Conservation (phyloP, 2,888 invertebrate species). For the Folsomia candida region DNA sequence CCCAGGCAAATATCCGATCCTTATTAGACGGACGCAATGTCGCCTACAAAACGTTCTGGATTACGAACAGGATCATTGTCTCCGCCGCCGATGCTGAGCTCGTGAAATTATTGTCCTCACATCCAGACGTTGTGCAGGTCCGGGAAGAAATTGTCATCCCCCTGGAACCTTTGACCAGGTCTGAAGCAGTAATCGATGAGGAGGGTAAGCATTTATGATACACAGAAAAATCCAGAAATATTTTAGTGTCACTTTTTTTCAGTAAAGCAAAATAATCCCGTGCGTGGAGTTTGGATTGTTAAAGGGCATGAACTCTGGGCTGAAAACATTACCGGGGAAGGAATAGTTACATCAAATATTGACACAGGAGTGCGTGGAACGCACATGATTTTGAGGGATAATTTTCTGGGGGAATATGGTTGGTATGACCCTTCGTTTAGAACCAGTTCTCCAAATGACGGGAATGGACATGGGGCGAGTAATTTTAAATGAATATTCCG, state of each 20-base stretch:
- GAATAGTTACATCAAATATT: not conserved
- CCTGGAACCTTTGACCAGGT: not conserved
- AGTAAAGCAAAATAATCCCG: too few relatives aligned
- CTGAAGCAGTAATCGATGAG: not conserved
- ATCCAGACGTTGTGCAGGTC: conserved; percentile 24
- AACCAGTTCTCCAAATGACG: not conserved
- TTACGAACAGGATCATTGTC: conserved; percentile 26
- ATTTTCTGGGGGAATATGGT: conserved; percentile 11
- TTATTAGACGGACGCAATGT: not conserved
- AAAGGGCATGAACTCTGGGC: conserved; percentile 2
- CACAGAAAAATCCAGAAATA: too few relatives aligned
- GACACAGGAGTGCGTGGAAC: conserved; percentile 15
- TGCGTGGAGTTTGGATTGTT: conserved; percentile 1
- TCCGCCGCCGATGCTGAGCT: conserved; percentile 12
- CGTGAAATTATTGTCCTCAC: not conserved
- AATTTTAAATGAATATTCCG: not conserved
- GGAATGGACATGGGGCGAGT: conserved; percentile 5
- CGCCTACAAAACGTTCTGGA: conserved; percentile 22
- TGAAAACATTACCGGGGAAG: not conserved
- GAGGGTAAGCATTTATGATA: too few relatives aligned
- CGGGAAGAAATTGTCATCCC: conserved; percentile 14
- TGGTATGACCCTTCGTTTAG: conserved; percentile 5
- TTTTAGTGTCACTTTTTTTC: too few relatives aligned
- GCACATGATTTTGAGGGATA: not conserved
- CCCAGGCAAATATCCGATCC: not conserved